These are phyloP conservation scores for Heliornis fulica DNA, from an alignment of 2,113 vertebrate species.

Conservation along the genomic window DNA sequence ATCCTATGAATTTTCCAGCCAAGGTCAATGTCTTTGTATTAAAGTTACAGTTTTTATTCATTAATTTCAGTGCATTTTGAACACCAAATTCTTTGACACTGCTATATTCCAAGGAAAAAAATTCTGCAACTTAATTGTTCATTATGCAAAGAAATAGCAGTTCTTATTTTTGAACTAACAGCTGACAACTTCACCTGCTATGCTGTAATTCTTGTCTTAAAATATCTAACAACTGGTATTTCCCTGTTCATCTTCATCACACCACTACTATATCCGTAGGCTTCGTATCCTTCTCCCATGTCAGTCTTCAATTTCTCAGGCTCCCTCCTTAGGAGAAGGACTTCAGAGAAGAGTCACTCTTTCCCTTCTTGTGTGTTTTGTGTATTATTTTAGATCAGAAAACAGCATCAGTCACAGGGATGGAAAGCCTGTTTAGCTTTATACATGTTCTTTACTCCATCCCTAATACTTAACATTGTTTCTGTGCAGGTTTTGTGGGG, in stretches of 20 bases:
- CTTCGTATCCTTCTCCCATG: background rate
- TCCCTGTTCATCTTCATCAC: background rate
- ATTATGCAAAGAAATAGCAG: background rate
- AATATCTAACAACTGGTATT: background rate
- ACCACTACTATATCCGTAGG: background rate
- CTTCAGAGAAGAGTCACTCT: background rate
- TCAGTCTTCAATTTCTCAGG: background rate
- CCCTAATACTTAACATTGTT: background rate
- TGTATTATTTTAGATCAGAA: background rate
- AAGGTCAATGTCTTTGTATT: background rate
- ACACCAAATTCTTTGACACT: background rate
- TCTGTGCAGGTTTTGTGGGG: background rate
- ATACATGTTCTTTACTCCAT: background rate
- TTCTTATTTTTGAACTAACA: background rate
- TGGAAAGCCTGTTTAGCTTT: background rate
- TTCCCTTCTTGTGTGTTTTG: background rate
- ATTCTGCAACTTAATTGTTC: background rate
- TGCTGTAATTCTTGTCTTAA: background rate
- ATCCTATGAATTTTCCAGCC: background rate
- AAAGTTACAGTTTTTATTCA: background rate
- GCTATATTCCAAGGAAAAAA: background rate
- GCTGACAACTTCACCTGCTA: background rate
- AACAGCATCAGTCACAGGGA: background rate
- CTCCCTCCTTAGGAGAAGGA: background rate
- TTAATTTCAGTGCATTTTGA: background rate